These are phyloP conservation scores for Hemiscyllium ocellatum DNA, from an alignment of 2,113 vertebrate genomes.

Conservation along the genomic window DNA sequence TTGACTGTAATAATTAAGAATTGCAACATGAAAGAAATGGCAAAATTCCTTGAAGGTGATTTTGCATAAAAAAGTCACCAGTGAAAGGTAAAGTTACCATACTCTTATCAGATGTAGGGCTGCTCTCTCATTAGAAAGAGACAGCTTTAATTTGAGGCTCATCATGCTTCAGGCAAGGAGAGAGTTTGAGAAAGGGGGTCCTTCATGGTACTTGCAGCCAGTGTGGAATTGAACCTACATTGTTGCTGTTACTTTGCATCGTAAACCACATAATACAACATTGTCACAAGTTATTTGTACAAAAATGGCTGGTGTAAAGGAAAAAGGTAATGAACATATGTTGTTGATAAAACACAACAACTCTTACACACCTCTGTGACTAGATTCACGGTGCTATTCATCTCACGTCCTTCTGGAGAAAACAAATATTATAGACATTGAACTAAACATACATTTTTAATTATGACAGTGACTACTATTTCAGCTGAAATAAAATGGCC, in stretches of 20 bases:
- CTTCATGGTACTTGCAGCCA: too few relatives aligned
- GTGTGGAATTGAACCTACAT: too few relatives aligned
- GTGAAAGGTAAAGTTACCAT: too few relatives aligned
- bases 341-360: neutral
- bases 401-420: neutral
- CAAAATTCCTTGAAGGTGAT: neutral
- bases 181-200: too few relatives aligned
- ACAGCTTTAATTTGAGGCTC: too few relatives aligned
- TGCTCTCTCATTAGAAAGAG: too few relatives aligned
- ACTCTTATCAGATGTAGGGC: too few relatives aligned
- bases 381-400: neutral
- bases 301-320: neutral
- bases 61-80: neutral
- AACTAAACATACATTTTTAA: neutral
- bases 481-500: neutral
- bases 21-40: neutral
- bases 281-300: neutral
- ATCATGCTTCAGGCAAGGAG: too few relatives aligned
- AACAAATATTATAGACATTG: neutral
- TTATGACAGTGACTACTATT: neutral
- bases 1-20: neutral
- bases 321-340: neutral
- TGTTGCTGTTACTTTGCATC: too few relatives aligned
- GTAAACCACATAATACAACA: neutral
- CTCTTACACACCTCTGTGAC: neutral